Evolutionary conservation across 1,140 invertebrate species (phyloP).

Genomic region (Anastrepha ludens): DNA sequence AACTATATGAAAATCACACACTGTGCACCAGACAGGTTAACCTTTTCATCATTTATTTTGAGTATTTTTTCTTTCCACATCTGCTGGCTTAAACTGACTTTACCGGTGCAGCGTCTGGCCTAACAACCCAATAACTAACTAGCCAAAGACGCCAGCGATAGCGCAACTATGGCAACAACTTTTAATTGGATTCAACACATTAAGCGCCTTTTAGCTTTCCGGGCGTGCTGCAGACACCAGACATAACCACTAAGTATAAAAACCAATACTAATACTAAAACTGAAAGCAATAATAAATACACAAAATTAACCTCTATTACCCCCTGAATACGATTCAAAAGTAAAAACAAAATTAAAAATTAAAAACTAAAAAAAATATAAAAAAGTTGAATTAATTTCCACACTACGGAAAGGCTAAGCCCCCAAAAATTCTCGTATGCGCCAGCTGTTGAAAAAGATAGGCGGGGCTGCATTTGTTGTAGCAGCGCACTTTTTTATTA

Average conservation of each 20-base stretch:
- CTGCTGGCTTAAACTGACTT: neutral
- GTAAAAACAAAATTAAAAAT: neutral
- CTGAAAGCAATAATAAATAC: neutral
- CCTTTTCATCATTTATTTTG: no score
- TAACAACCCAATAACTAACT: neutral
- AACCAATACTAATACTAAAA: constrained; percentile 25
- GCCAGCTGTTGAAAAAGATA: constrained; percentile 5
- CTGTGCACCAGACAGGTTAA: no score
- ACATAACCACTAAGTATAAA: constrained; percentile 22
- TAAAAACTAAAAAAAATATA: neutral
- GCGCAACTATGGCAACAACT: constrained; percentile 40
- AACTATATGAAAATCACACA: no score
- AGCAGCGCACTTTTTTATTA: neutral
- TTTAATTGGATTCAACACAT: constrained; percentile 51
- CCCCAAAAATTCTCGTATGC: neutral
- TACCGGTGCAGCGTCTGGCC: neutral
- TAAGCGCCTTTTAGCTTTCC: constrained; percentile 46
- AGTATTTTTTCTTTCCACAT: neutral
- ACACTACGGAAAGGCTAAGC: neutral
- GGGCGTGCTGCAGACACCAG: constrained; percentile 4
- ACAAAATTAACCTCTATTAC: neutral
- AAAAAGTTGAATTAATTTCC: neutral
- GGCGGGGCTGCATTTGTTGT: neutral
- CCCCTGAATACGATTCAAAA: neutral
- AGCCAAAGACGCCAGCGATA: constrained; percentile 30